Percentiles rank a stretch among this genome's conserved stretches.
These are phyloP conservation scores for Misgurnus mizolepis DNA, from an alignment of 2,113 vertebrate species.

Conservation along the genomic window DNA sequence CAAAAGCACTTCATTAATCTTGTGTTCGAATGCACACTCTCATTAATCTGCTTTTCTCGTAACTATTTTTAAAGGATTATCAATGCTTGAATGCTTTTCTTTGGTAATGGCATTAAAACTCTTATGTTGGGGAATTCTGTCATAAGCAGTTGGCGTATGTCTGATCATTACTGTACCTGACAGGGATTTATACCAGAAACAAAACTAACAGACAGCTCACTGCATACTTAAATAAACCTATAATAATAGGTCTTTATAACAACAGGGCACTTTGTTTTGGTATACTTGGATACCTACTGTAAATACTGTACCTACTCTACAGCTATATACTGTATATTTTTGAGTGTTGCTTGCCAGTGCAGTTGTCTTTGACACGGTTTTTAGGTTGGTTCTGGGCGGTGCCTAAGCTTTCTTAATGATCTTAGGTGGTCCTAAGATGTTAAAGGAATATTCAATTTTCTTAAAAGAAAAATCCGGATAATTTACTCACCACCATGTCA, in stretches of 20 bases:
- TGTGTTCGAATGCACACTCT: constrained; percentile 2
- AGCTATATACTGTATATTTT: too few species aligned
- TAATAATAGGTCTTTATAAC: constrained; percentile 9
- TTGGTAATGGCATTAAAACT: constrained; percentile 8
- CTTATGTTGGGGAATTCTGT: too few species aligned
- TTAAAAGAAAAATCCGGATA: too few species aligned
- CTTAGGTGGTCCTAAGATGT: neutral
- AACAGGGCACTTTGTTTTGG: constrained; percentile 7
- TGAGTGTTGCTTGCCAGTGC: too few species aligned
- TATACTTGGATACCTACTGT: too few species aligned
- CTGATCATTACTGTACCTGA: neutral
- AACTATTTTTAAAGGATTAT: constrained; percentile 1
- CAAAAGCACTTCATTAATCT: constrained; percentile 24
- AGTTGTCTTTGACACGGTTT: neutral
- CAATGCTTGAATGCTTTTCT: neutral
- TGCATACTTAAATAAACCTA: constrained; percentile 7
- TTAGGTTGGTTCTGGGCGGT: neutral
- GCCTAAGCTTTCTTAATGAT: neutral
- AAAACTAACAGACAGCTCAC: too few species aligned
- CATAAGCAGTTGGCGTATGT: neutral
- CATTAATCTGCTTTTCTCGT: constrained; percentile 13
- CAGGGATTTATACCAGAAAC: neutral
- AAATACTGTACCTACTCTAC: too few species aligned
- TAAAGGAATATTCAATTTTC: too few species aligned
- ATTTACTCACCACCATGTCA: too few species aligned